A percentile compares a stretch with the other conserved stretches of the same genome.
phyloP scores from a whole-genome alignment of 2,113 vertebrate genomes.

The Athene noctua region DNA sequence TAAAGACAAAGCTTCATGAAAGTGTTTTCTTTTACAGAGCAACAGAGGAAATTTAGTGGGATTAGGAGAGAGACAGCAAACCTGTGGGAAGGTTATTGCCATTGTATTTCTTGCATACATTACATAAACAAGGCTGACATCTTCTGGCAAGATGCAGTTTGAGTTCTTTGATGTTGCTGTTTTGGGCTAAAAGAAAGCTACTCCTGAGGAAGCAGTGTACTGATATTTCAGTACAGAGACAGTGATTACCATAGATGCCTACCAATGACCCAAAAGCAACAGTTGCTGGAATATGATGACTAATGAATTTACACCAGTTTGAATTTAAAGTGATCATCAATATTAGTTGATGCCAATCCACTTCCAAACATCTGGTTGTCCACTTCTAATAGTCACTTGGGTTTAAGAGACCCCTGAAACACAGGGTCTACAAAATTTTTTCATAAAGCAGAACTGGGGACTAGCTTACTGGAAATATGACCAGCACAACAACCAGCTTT shows the following conservation, averaged over 20 bases:
- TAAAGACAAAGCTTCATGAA: slow-evolving; percentile 36
- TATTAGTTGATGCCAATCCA: accelerated
- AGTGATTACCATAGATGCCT: no score
- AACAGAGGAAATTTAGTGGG: slow-evolving; percentile 23
- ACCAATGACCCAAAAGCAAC: neutral
- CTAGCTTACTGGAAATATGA: neutral
- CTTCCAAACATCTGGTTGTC: neutral
- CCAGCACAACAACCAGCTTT: neutral
- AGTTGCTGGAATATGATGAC: neutral
- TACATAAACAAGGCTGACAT: slow-evolving; percentile 70
- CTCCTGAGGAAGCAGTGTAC: neutral
- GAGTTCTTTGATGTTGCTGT: neutral
- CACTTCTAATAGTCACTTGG: no score
- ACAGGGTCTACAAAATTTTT: accelerated
- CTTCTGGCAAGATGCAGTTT: slow-evolving; percentile 54
- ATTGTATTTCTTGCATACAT: neutral
- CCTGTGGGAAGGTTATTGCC: neutral
- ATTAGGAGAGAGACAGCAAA: slow-evolving; percentile 23
- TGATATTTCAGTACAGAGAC: neutral
- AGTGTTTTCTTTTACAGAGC: slow-evolving; percentile 40
- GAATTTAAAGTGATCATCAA: neutral
- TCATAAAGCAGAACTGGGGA: neutral
- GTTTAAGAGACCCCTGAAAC: neutral
- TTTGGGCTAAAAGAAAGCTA: neutral
- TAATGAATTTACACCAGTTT: neutral